Base-by-base conservation (phyloP, 2,888 invertebrate genomes). In the Ormyrus nitidulus region DNA sequence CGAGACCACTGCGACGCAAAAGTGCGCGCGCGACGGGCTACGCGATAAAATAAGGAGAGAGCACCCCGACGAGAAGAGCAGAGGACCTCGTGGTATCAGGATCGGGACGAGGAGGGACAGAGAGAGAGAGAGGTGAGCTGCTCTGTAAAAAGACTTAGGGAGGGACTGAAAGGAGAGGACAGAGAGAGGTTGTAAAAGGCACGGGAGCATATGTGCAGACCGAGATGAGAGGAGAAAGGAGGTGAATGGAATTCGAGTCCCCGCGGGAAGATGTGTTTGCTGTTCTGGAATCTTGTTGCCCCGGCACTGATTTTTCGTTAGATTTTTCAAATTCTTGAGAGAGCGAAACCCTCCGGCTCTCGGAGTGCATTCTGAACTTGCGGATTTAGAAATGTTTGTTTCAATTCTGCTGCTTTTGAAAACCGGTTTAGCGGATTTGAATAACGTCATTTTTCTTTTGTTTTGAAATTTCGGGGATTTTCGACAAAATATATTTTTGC, bases 161-260 rank as follows among this genome's bases (percentile, higher is more conserved):
- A 51, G 70, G 48, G 19, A 1, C 19, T 19, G 19, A 19, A 19
- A 19, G 19, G 19, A 19, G 19, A 19, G 19, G 88, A 89, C 84
- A 89, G 89, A 72, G 68, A 58, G 61, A 70, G 49, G 65, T 46
- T 11, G 34, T 53, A 65, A 71, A 64, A 59, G 62, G 59, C 51
- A 49, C 62, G 44, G 54, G 70, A 48, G 61, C 44, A 62, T 54
- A 48, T 51, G 19, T 91, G 69, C 73, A 62, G 56, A 71, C 62
- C 9, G 58, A 58, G 58, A 44, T 87, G 78, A 69, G 62, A 80
- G 44, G 56, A 64, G 59, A 62, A 64, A 69, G 79, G 79, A 68
- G 74, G 44, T 69, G 81, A 77, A 81, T 81, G 48, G 53, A 69
- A 76, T 69, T 69, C 6, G 19, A 19, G 62, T 54, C 49, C 69